These are phyloP conservation scores for Oxycera nigricornis DNA, from an alignment of 2,888 invertebrate species.

Conservation along the genomic window DNA sequence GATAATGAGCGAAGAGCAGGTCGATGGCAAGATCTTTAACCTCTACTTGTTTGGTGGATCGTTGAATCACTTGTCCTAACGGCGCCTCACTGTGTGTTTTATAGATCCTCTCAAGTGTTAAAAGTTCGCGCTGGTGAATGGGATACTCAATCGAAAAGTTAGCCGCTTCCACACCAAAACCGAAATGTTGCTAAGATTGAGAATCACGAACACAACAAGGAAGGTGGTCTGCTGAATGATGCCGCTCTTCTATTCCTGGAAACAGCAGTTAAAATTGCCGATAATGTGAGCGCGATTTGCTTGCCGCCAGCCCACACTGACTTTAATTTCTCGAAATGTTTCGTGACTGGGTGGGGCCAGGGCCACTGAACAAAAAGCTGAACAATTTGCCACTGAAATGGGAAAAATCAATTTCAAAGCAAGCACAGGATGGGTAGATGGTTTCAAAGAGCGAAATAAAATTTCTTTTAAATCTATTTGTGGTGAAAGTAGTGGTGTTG, in stretches of 20 bases:
- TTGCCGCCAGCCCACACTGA: conserved; percentile 64
- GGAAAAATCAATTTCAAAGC: too few species aligned
- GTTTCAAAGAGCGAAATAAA: too few species aligned
- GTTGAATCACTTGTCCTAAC: conserved; percentile 77
- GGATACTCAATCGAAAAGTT: conserved; percentile 75
- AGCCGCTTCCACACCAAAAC: conserved; percentile 73
- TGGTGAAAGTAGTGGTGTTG: too few species aligned
- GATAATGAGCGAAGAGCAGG: conserved; percentile 59
- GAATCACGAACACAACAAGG: conserved; percentile 70
- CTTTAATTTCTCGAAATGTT: conserved; percentile 43
- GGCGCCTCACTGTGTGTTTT: conserved; percentile 70
- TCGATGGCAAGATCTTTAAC: neutral
- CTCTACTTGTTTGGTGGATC: conserved; percentile 78
- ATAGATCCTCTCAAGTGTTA: conserved; percentile 47
- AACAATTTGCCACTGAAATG: too few species aligned
- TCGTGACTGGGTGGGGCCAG: conserved; percentile 47
- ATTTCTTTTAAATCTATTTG: too few species aligned
- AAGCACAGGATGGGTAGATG: too few species aligned
- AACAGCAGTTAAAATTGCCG: conserved; percentile 67
- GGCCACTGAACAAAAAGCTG: too few species aligned
- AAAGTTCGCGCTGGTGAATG: conserved; percentile 74
- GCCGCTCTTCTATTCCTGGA: conserved; percentile 73
- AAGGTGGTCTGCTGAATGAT: conserved; percentile 74
- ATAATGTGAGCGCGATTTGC: conserved; percentile 73
- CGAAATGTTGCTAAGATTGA: conserved; percentile 67